Evolutionary conservation across 2,888 invertebrate species (phyloP).

Genomic region (Thymelicus acteon): DNA sequence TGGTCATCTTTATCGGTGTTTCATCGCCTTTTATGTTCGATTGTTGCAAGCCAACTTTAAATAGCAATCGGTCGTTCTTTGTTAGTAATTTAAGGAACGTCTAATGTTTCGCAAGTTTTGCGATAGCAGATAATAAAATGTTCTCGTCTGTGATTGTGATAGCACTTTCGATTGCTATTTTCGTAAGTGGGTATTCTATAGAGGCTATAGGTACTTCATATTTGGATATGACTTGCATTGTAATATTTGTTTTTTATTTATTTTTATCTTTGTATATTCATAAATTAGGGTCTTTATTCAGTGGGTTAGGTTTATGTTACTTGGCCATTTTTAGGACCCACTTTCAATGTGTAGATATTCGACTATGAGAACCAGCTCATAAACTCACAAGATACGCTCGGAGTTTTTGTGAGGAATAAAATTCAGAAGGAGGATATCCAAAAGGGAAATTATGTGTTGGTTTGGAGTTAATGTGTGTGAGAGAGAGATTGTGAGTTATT

Average conservation of each 20-base stretch:
- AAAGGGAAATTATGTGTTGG: no score
- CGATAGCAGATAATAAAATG: constrained; percentile 12
- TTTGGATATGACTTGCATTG: constrained; percentile 3
- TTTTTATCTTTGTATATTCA: neutral
- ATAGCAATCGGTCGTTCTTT: constrained; percentile 28
- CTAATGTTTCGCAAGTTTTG: constrained; percentile 23
- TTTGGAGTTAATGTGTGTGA: no score
- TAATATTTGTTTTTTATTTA: neutral
- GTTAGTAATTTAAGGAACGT: constrained; percentile 30
- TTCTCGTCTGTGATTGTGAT: constrained; percentile 1
- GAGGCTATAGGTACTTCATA: neutral
- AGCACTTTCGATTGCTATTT: constrained; percentile 12
- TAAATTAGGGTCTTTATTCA: neutral
- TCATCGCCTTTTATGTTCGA: constrained; percentile 27
- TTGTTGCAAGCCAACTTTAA: constrained; percentile 31
- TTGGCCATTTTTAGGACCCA: no score
- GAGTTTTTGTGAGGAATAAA: no score
- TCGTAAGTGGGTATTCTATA: neutral
- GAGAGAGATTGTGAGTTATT: no score
- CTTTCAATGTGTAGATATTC: no score
- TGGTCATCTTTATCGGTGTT: constrained; percentile 32
- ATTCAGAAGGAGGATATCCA: no score
- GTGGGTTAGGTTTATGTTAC: no score
- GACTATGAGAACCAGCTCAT: no score
- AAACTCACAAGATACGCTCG: no score